phyloP scores from a whole-genome alignment of 2,113 vertebrate species.

The Trachemys scripta region DNA sequence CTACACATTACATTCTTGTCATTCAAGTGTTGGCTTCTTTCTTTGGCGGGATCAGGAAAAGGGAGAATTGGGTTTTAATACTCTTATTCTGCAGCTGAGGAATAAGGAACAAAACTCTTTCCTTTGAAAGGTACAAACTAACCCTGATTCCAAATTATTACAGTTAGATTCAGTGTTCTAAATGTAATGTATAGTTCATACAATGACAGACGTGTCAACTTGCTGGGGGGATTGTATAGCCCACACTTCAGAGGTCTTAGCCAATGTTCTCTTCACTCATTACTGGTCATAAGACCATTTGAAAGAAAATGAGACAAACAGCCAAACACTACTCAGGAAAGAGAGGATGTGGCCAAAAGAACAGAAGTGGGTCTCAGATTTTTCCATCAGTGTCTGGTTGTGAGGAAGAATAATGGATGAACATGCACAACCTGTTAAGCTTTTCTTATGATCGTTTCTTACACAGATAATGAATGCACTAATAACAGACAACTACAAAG shows the following conservation, averaged over 20 bases:
- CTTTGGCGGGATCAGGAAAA: background rate
- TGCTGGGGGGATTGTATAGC: background rate
- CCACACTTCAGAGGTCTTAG: slow-evolving; percentile 34
- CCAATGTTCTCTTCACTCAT: slow-evolving; percentile 48
- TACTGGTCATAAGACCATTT: slow-evolving; percentile 57
- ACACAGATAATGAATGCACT: background rate
- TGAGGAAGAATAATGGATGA: slow-evolving; percentile 12
- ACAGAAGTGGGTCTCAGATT: background rate
- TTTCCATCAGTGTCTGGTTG: slow-evolving; percentile 9
- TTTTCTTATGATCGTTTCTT: background rate
- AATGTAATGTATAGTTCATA: too few relatives aligned
- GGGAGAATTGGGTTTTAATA: background rate
- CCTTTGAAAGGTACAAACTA: background rate
- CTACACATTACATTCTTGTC: background rate
- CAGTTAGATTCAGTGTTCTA: background rate
- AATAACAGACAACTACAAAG: background rate
- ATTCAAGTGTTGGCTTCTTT: background rate
- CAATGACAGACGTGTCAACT: background rate
- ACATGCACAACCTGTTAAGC: background rate
- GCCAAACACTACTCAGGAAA: slow-evolving; percentile 56
- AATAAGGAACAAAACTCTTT: background rate
- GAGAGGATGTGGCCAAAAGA: slow-evolving; percentile 30
- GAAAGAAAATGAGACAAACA: slow-evolving; percentile 55
- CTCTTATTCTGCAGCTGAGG: background rate
- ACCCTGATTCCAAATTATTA: background rate